These are phyloP conservation scores for Tigriopus japonicus DNA, from an alignment of 1,140 invertebrate genomes.

Conservation along the genomic window DNA sequence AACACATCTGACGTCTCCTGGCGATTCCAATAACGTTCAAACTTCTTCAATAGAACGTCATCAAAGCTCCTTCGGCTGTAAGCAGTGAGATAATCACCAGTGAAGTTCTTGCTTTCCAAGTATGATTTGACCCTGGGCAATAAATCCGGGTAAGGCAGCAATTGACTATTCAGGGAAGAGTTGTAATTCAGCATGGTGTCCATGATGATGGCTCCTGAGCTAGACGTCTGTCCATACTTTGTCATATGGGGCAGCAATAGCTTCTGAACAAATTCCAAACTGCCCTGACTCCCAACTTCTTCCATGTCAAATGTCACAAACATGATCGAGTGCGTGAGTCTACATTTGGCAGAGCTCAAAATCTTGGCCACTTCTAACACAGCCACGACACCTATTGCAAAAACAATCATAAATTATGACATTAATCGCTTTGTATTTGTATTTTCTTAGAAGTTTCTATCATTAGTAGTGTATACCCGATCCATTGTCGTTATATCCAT, in stretches of 20 bases:
- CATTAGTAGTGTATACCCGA: conserved; percentile 22
- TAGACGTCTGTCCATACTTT: conserved; percentile 20
- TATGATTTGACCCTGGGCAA: not conserved
- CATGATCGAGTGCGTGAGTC: conserved; percentile 22
- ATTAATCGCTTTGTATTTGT: no score
- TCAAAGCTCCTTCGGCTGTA: conserved; percentile 9
- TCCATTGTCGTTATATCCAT: conserved; percentile 28
- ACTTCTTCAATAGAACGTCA: not conserved
- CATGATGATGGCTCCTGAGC: conserved; percentile 28
- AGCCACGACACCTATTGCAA: conserved; percentile 21
- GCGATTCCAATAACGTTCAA: not conserved
- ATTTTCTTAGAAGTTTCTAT: no score
- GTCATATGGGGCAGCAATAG: not conserved
- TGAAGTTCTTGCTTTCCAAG: not conserved
- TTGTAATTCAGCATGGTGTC: conserved; percentile 29
- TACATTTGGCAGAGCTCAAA: conserved; percentile 22
- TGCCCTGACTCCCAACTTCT: conserved; percentile 21
- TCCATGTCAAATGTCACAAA: conserved; percentile 31
- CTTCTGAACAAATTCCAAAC: not conserved
- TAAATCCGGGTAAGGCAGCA: not conserved
- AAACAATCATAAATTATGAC: no score
- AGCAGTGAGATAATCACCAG: conserved; percentile 17
- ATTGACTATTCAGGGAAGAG: conserved; percentile 16
- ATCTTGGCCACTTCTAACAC: conserved; percentile 27
- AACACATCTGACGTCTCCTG: not conserved